Evolutionary conservation across 2,888 invertebrate species (phyloP).

Genomic region (Hirtodrosophila duncani): DNA sequence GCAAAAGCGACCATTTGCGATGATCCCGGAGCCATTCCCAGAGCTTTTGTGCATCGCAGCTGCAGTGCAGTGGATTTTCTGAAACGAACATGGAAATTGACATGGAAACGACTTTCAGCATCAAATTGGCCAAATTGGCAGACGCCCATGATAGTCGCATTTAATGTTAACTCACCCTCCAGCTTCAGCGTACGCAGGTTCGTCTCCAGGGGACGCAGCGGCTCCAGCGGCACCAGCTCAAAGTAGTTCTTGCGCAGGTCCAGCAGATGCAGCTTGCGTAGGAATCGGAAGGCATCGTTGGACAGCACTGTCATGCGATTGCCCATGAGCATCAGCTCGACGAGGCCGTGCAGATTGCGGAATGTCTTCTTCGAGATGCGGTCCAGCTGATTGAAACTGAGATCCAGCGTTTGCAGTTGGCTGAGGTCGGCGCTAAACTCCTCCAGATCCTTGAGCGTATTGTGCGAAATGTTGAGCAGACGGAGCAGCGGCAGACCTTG

Average conservation of each 20-base stretch:
- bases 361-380: slow-evolving; percentile 87
- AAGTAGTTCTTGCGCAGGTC: slow-evolving; percentile 91
- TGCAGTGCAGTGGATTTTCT: slow-evolving; percentile 94
- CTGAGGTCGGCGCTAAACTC: slow-evolving; percentile 89
- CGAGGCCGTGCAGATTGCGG: slow-evolving; percentile 86
- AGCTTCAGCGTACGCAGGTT: slow-evolving; percentile 87
- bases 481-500: slow-evolving; percentile 87
- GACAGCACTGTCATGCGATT: slow-evolving; percentile 90
- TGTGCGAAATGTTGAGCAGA: slow-evolving; percentile 89
- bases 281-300: slow-evolving; percentile 86
- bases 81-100: slow-evolving; percentile 40
- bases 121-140: slow-evolving; percentile 7
- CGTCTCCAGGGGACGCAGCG: slow-evolving; percentile 88
- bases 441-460: slow-evolving; percentile 88
- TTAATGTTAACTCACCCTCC: slow-evolving; percentile 85
- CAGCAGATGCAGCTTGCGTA: slow-evolving; percentile 86
- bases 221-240: slow-evolving; percentile 87
- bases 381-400: slow-evolving; percentile 90
- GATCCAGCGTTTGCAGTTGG: slow-evolving; percentile 87
- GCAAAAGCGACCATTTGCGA: slow-evolving; percentile 81
- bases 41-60: slow-evolving; percentile 92
- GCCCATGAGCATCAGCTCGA: slow-evolving; percentile 87
- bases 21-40: slow-evolving; percentile 96
- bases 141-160: too few relatives aligned
- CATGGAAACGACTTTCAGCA: not conserved